Base-by-base conservation (phyloP, 2,888 invertebrate genomes). In the Trichogramma dendrolimi region DNA sequence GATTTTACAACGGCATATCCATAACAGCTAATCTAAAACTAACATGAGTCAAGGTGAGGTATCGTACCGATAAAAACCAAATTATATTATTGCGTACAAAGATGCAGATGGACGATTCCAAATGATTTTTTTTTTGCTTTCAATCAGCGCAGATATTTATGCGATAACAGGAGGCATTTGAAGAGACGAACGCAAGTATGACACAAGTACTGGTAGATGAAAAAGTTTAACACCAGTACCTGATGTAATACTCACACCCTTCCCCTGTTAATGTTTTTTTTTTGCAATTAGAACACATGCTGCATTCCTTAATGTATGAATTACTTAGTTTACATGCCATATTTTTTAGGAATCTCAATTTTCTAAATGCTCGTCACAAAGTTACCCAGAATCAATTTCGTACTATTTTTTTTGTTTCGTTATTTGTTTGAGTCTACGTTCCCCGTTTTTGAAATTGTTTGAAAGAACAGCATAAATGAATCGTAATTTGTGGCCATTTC, bases 201-300 rank as follows among this genome's bases (percentile, higher is more conserved):
- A 93, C 91, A 91, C 90, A 92, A 90, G 86, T 87, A 94, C 95
- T 91, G 94, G 88, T 86, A 70, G 75, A 80, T 75, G 78, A 75
- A 73, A 73, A 67, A 62, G 59, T 70, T 68, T 70, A 73, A 75
- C 76, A 91, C 94, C 95, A 95, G 95, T 96, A 96, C 96, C 95
- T 96, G 94, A 95, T 94, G 94, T 94, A 96, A 96, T 96, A 96
- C 96, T 96, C 96, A 92, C 84, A 85, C 83, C 84, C 88, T 84
- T 84, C 83, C 83, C 80, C 82, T 85, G 70, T 67, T 71, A 69
- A 63, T 63, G 44, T 42, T 42, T 41, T 43, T 61, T 54, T 64
- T 58, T 46, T 46, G 27, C 27, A 27, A 27, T 27, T 27, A 8
- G 46, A 2, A 65, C 64, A 73, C 77, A 78, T 76, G 75, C 75